A percentile compares a stretch with the other conserved stretches of the same genome.
phyloP scores from a whole-genome alignment of 2,888 invertebrate species.

The Drosophila mimica region DNA sequence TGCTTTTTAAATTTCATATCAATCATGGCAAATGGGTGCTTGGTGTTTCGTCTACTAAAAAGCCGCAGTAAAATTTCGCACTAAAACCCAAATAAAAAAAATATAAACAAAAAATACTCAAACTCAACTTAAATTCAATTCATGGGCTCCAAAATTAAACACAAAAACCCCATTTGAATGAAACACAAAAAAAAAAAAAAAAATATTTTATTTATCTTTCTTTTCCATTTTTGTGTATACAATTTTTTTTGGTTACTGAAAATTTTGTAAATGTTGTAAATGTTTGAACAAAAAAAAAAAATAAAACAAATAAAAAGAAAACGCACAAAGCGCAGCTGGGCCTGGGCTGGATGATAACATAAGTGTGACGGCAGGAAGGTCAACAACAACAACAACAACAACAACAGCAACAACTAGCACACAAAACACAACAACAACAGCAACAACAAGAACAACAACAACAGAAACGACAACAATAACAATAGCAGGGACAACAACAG shows the following conservation, averaged over 20 bases:
- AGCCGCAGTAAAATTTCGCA: slow-evolving; percentile 74
- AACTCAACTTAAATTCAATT: slow-evolving; percentile 42
- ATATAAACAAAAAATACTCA: slow-evolving; percentile 5
- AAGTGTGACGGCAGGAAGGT: slow-evolving; percentile 89
- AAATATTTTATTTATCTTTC: slow-evolving; percentile 66
- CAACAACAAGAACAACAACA: slow-evolving; percentile 22
- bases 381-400: slow-evolving; percentile 75
- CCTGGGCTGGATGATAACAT: slow-evolving; percentile 77
- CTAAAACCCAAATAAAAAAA: slow-evolving; percentile 58
- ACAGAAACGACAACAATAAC: slow-evolving; percentile 44
- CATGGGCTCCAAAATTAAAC: slow-evolving; percentile 58
- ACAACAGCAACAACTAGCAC: slow-evolving; percentile 59
- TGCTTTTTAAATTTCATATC: slow-evolving; percentile 51
- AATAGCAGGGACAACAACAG: slow-evolving; percentile 39
- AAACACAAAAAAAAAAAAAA: slow-evolving; percentile 40
- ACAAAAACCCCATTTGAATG: slow-evolving; percentile 54
- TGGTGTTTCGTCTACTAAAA: slow-evolving; percentile 76
- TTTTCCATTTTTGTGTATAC: slow-evolving; percentile 67
- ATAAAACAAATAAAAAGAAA: slow-evolving; percentile 55
- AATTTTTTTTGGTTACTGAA: slow-evolving; percentile 54
- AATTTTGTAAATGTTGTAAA: slow-evolving; percentile 73
- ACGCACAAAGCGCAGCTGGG: slow-evolving; percentile 83
- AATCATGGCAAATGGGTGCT: slow-evolving; percentile 67
- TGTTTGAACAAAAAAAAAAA: slow-evolving; percentile 57
- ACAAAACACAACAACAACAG: slow-evolving; percentile 80